A percentile compares a stretch with the other conserved stretches of the same genome.
These are phyloP conservation scores for Phoeniculus purpureus DNA, from an alignment of 2,797 vertebrate genomes.

Conservation along the genomic window DNA sequence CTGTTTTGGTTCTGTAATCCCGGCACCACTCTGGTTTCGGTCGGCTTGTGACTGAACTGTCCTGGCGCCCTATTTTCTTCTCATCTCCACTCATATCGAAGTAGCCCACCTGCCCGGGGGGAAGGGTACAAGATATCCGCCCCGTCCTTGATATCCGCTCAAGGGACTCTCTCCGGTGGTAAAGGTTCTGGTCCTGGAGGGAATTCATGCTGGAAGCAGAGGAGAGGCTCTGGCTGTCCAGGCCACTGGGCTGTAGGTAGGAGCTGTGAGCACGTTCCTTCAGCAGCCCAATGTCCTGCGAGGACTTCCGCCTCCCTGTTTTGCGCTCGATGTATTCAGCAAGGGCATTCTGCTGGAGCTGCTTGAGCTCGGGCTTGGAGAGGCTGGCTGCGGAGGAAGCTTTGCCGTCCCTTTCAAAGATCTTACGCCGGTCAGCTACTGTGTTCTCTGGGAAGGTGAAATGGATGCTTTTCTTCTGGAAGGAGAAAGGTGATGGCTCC, in stretches of 20 bases:
- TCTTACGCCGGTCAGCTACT: slow-evolving; percentile 87
- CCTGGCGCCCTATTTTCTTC: background rate
- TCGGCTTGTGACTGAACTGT: slow-evolving; percentile 33
- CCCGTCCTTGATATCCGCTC: slow-evolving; percentile 59
- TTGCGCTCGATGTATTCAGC: slow-evolving; percentile 91
- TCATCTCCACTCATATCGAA: slow-evolving; percentile 68
- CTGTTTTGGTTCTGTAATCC: slow-evolving; percentile 54
- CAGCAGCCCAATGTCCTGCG: slow-evolving; percentile 55
- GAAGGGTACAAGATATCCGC: slow-evolving; percentile 71
- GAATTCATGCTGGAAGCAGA: slow-evolving; percentile 88
- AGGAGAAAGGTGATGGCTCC: slow-evolving; percentile 63
- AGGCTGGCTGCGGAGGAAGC: slow-evolving; percentile 74
- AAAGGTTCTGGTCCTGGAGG: slow-evolving; percentile 81
- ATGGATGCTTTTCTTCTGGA: slow-evolving; percentile 70
- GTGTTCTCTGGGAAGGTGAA: slow-evolving; percentile 81
- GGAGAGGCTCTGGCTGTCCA: slow-evolving; percentile 80
- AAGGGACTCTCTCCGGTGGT: slow-evolving; percentile 53
- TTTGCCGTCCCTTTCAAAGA: slow-evolving; percentile 86
- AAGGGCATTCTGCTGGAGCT: slow-evolving; percentile 90
- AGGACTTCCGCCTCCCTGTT: slow-evolving; percentile 78
- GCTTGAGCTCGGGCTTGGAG: slow-evolving; percentile 85
- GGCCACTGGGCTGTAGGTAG: slow-evolving; percentile 71
- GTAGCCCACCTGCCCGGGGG: slow-evolving; percentile 60
- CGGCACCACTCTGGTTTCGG: slow-evolving; percentile 40
- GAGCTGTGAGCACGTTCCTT: slow-evolving; percentile 79